Percentiles rank a stretch among this genome's conserved stretches.
phyloP scores from a whole-genome alignment of 2,113 vertebrate species.

The Trochalopteron elliotii region DNA sequence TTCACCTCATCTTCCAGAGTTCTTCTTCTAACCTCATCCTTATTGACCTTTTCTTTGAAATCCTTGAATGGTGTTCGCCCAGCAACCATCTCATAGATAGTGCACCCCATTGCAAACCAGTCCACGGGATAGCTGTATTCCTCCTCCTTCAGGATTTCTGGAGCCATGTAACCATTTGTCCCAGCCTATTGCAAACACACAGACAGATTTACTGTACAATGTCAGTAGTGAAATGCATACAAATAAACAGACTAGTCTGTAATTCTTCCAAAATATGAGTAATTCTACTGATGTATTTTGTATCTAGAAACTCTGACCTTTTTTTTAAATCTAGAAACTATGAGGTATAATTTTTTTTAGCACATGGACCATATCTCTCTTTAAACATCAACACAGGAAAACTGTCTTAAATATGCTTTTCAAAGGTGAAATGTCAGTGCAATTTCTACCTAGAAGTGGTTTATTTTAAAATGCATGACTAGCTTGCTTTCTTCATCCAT shows the following conservation, averaged over 20 bases:
- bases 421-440: not conserved
- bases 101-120: conserved; percentile 92
- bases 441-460: not conserved
- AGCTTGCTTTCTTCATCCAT: not conserved
- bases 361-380: not conserved
- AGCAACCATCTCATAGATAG: conserved; percentile 89
- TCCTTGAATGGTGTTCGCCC: conserved; percentile 86
- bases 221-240: not conserved
- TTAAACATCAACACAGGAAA: not conserved
- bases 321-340: not conserved
- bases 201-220: not conserved
- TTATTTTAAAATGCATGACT: not conserved
- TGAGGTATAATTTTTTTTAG: not conserved
- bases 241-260: not conserved
- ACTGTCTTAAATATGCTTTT: not conserved
- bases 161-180: conserved; percentile 90
- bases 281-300: not conserved
- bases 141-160: conserved; percentile 85
- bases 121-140: conserved; percentile 84
- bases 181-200: conserved; percentile 79
- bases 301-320: not conserved
- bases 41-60: conserved; percentile 84
- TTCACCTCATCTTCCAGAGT: conserved; percentile 84
- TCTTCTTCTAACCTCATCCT: conserved; percentile 82
- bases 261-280: not conserved